A percentile compares a stretch with the other conserved stretches of the same genome.
Conservation (phyloP, 2,797 vertebrate species). For the Denticeps clupeoides region DNA sequence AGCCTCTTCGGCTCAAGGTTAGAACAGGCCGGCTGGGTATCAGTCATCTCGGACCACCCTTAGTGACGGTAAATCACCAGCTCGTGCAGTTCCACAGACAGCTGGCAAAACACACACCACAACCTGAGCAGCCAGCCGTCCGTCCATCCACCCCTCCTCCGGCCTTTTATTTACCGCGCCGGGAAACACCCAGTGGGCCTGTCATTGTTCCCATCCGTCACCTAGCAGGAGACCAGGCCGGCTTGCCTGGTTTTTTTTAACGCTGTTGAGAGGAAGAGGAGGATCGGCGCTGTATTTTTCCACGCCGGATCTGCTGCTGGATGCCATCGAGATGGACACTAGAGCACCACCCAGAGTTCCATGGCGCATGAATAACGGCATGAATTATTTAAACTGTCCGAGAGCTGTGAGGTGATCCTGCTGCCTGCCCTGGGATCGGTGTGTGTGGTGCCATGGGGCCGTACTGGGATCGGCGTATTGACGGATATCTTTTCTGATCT, state of each 20-base stretch:
- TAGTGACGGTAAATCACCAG: neutral
- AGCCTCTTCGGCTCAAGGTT: slow-evolving; percentile 24
- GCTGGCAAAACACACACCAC: slow-evolving; percentile 6
- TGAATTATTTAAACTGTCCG: slow-evolving; percentile 50
- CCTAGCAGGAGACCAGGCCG: too few relatives aligned
- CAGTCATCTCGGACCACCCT: neutral
- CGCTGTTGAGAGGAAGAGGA: neutral
- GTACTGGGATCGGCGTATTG: too few relatives aligned
- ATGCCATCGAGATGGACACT: slow-evolving; percentile 8
- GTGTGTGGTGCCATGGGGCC: too few relatives aligned
- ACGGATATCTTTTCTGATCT: too few relatives aligned
- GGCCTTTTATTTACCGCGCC: slow-evolving; percentile 17
- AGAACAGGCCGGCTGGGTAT: slow-evolving; percentile 1
- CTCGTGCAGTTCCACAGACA: neutral
- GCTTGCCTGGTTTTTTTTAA: neutral
- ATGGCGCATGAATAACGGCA: slow-evolving; percentile 50
- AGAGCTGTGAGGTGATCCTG: slow-evolving; percentile 6
- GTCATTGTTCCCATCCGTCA: neutral
- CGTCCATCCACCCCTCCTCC: neutral
- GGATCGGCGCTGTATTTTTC: slow-evolving; percentile 10
- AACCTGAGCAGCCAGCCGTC: neutral
- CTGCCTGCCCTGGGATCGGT: slow-evolving; percentile 24
- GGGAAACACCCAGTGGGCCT: slow-evolving; percentile 13
- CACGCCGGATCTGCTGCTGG: neutral
- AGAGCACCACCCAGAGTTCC: slow-evolving; percentile 25